Conservation (phyloP, 2,113 vertebrate species). For the Rousettus leschenaultii region DNA sequence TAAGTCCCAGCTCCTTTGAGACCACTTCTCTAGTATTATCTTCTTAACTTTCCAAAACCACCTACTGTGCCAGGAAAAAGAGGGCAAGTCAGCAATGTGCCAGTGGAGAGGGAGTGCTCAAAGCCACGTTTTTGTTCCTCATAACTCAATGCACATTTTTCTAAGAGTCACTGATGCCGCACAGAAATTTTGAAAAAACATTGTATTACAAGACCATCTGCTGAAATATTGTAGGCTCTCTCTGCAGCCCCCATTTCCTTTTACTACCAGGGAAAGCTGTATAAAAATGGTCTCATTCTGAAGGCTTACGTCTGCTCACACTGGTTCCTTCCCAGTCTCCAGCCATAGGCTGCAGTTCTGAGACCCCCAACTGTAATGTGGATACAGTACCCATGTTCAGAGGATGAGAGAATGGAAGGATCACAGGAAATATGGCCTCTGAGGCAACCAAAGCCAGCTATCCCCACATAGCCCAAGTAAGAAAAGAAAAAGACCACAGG, state of each 20-base stretch:
- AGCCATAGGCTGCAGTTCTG: not conserved
- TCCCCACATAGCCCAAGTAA: not conserved
- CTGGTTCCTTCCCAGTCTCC: not conserved
- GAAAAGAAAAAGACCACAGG: not conserved
- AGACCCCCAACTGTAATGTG: not conserved
- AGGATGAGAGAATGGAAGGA: not conserved
- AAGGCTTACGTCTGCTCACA: not conserved
- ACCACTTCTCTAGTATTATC: not conserved
- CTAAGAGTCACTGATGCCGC: constrained; percentile 24
- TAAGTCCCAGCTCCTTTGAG: not conserved
- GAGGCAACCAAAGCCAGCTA: not conserved
- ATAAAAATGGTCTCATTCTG: constrained; percentile 31
- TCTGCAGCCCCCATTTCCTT: constrained; percentile 40
- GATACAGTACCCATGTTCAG: not conserved
- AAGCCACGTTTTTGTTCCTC: not conserved
- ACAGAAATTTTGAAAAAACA: constrained; percentile 46
- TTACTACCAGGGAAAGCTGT: not conserved
- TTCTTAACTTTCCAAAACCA: not conserved
- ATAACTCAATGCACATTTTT: not conserved
- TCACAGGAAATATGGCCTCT: not conserved
- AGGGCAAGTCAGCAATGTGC: not conserved
- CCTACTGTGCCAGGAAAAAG: not conserved
- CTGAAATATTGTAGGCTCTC: not conserved
- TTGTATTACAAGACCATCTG: constrained; percentile 58
- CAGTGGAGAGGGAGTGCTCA: not conserved